Base-by-base conservation (phyloP, 2,888 invertebrate species). In the Bruchidius siliquastri region DNA sequence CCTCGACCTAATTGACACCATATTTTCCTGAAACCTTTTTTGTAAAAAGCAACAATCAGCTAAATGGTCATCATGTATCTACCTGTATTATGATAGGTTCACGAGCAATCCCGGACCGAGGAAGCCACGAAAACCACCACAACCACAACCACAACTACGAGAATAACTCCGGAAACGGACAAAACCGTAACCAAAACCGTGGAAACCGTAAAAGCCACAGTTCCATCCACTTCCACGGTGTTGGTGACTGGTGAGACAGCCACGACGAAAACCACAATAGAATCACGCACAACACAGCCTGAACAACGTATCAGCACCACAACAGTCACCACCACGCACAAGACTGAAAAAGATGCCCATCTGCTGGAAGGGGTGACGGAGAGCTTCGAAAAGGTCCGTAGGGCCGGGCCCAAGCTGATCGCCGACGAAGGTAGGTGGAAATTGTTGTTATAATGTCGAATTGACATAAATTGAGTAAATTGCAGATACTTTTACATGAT, bases 91-190 rank as follows among this genome's bases (percentile, higher is more conserved):
- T n/a, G n/a, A n/a, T 26, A 26, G 26, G 26, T 26, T 8, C 18
- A 49, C 0, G 49, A 49, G 18, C 49, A 49, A 18, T 49, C 49
- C 49, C 49, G 49, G 1, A 13, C 49, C 87, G 76, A 85, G 86
- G 69, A 88, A 78, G 87, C 83, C 69, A 90, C 90, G n/a, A 89
- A 89, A 83, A 85, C 87, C n/a, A 79, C 81, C 49, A 26, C 30
- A 49, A 49, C 13, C 13, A 79, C 81, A 30, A 26, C 30, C 3
- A 49, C 13, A 8, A 49, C 49, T 49, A 26, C 26, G 8, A 8
- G 18, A 49, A 13, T 49, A 13, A 13, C 6, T 13, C 49, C 49
- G 71, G 73, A 49, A 13, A 13, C 13, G 6, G 49, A 13, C 18
- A 74, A 75, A 74, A 74, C 76, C 0, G 77, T 78, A 71, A 73